Evolutionary conservation across 2,797 vertebrate species (phyloP), one percentile per base, ranked within the genome.

Genomic region (Myotis vivesi): DNA sequence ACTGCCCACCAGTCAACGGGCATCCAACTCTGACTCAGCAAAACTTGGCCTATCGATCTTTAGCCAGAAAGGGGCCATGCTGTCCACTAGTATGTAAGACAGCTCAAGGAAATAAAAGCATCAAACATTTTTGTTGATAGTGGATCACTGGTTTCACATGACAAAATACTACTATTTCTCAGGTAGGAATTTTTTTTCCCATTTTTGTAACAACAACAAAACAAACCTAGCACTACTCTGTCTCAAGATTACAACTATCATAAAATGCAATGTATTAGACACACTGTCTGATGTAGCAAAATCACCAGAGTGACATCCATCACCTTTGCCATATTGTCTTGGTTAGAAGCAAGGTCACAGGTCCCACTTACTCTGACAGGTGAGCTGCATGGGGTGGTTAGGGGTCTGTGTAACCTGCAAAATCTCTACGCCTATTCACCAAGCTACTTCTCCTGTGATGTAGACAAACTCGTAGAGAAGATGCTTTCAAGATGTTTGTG

Each of bases 161-260:
- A 87, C 64, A 89, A 89, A 82, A 76, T 72, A 38, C 22, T 33
- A 33, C 59, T 41, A 19, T 71, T 92, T 91, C 25, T 64, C 64
- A 41, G 23, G 17, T 59, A 87, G 0, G 7, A 49, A 83, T 38
- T 25, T 69, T 81, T 88, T 25, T 64, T 71, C 75, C 62, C 73
- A 81, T 75, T 80, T 82, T 86, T 53, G 38, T 89, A 75, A 92
- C 46, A 72, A n/a, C 55, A 72, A 38, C 8, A 51, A 68, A 12
- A 46, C 25, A 77, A 59, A 36, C 66, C n/a, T 19, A 44, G 36
- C n/a, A 25, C 19, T 28, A 51, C 53, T 64, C 41, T 69, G 55
- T 82, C 53, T 62, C 20, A 82, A 71, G 85, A 15, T 69, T n/a
- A 76, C 53, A 71, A 20, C 17, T 62, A 36, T 64, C 44, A 36